Evolutionary conservation across 2,888 invertebrate genomes (phyloP), one percentile per base, ranked within the genome.

Genomic region (Himalopsyche tibetana): DNA sequence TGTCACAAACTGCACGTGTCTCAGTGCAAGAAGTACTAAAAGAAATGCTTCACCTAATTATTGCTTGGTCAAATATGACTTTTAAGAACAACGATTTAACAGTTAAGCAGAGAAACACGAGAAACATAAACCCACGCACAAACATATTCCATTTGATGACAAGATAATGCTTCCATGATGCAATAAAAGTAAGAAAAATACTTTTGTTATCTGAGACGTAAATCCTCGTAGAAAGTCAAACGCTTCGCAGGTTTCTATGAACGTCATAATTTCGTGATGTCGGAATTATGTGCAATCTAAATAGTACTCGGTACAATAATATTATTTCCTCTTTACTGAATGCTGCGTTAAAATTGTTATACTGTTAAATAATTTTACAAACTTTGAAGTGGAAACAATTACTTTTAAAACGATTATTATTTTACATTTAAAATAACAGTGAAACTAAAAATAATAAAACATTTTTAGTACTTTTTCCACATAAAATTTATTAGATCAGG

Each of bases 171-270:
- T 74, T 74, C 74, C 74, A 63, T 79, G 85, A 51, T 82, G 85
- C 85, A 85, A 85, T 82, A 74, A 82, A 85, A 84, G 40, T 28
- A 82, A 82, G 63, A 85, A 85, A 82, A 85, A 85, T 82, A 79
- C 51, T 85, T 85, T 85, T 56, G 82, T 45, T 42, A 82, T 51
- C 55, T 40, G 40, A 28, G 82, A 69, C 85, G 74, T 85, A 85
- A 85, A 82, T 85, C 85, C 85, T 74, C 36, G 1, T 74, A 74
- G 74, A 74, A 74, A 74, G 74, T 74, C 38, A 12, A 74, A 74
- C 36, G 36, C 74, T 36, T 74, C 74, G 74, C 28, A n/a, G 36
- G 74, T 74, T 74, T 74, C 74, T 74, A 74, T 36, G 12, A 74
- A 74, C 74, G 74, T 74, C 74, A 74, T 74, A 74, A 36, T 74